Evolutionary conservation across 2,113 vertebrate species (phyloP).

Genomic region (Haliaeetus leucogaster): DNA sequence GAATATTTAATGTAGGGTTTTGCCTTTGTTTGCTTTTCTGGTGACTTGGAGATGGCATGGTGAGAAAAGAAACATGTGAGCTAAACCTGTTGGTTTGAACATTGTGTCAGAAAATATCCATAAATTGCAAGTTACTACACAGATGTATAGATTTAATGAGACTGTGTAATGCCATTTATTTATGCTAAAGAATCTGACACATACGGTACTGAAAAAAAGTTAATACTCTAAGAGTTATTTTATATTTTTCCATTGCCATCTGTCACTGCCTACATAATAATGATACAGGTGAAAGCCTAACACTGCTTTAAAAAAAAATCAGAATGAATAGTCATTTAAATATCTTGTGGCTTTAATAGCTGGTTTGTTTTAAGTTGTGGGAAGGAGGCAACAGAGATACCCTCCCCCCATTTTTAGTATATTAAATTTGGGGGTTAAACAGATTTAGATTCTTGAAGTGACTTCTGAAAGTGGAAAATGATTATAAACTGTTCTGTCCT

Average conservation of each 20-base stretch:
- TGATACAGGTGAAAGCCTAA: slow-evolving; percentile 64
- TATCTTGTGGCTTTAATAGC: slow-evolving; percentile 58
- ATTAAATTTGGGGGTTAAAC: not conserved
- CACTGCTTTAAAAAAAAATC: not conserved
- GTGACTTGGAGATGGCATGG: slow-evolving; percentile 65
- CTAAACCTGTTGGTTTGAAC: slow-evolving; percentile 71
- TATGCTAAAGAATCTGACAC: slow-evolving; percentile 70
- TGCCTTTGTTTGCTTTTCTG: slow-evolving; percentile 70
- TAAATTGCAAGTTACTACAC: slow-evolving; percentile 70
- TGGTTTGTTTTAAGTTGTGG: slow-evolving; percentile 43
- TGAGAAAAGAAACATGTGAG: slow-evolving; percentile 70
- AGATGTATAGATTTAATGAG: slow-evolving; percentile 77
- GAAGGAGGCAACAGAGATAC: slow-evolving; percentile 18
- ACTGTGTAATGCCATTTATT: slow-evolving; percentile 69
- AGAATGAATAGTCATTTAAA: slow-evolving; percentile 63
- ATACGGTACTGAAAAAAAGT: slow-evolving; percentile 66
- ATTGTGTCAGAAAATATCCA: slow-evolving; percentile 69
- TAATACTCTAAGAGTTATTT: slow-evolving; percentile 66
- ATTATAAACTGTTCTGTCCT: not conserved
- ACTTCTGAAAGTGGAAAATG: not conserved
- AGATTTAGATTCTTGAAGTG: not conserved
- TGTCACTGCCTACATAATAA: slow-evolving; percentile 68
- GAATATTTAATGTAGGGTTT: slow-evolving; percentile 63
- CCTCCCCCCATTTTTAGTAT: not conserved
- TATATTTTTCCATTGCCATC: slow-evolving; percentile 67